phyloP scores from a whole-genome alignment of 1,140 invertebrate species.

The Idris sp. region DNA sequence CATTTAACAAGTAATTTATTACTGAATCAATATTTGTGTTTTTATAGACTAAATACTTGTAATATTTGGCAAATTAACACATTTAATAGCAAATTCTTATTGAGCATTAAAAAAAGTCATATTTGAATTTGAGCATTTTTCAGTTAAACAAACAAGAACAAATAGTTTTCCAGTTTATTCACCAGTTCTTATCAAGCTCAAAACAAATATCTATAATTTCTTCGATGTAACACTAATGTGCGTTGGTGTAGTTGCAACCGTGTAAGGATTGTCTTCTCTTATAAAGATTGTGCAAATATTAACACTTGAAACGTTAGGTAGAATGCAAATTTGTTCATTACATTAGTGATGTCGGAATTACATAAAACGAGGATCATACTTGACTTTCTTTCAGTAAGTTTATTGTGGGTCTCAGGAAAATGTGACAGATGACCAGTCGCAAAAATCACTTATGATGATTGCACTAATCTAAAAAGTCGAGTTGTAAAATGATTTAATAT shows the following conservation, averaged over 20 bases:
- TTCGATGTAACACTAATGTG: conserved; percentile 35
- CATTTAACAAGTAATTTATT: no score
- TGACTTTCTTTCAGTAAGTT: conserved; percentile 48
- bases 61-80: no score
- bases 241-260: conserved; percentile 22
- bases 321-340: conserved; percentile 61
- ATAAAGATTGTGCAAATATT: conserved; percentile 60
- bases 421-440: conserved; percentile 30
- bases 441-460: conserved; percentile 31
- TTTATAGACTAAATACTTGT: no score
- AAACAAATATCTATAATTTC: conserved; percentile 24
- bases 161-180: neutral
- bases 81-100: no score
- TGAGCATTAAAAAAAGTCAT: no score
- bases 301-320: conserved; percentile 49
- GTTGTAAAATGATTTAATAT: conserved; percentile 6
- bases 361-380: conserved; percentile 42
- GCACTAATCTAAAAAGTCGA: conserved; percentile 30
- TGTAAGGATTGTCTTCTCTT: conserved; percentile 48
- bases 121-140: no score
- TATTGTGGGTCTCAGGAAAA: conserved; percentile 49
- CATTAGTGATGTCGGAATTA: conserved; percentile 54
- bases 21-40: no score
- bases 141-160: conserved; percentile 7
- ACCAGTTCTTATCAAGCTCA: conserved; percentile 3